Evolutionary conservation across 2,888 invertebrate species (phyloP).

Genomic region (Mesochorus sp.): DNA sequence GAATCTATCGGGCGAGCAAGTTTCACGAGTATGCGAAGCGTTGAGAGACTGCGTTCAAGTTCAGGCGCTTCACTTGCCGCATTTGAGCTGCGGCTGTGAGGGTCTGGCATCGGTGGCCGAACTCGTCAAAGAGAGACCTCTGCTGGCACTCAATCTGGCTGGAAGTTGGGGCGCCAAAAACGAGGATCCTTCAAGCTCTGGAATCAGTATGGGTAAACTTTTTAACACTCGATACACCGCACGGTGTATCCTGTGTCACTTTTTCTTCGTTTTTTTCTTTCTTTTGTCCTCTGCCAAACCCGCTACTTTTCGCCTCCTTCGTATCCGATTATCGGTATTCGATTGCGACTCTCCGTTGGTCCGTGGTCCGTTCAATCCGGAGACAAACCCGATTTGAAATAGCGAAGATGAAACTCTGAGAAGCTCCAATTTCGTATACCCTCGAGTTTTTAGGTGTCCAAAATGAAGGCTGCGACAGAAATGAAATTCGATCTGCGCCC

Average conservation of each 20-base stretch:
- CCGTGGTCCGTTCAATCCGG: neutral
- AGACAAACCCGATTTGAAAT: slow-evolving; percentile 14
- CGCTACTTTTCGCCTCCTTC: too few relatives aligned
- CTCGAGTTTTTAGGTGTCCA: neutral
- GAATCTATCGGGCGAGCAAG: slow-evolving; percentile 83
- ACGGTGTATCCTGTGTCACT: slow-evolving; percentile 28
- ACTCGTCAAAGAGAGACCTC: slow-evolving; percentile 82
- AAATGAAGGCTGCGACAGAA: neutral
- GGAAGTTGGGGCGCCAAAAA: slow-evolving; percentile 83
- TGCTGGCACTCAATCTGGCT: slow-evolving; percentile 83
- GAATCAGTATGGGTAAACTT: slow-evolving; percentile 83
- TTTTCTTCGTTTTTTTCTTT: neutral
- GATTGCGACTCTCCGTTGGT: slow-evolving; percentile 11
- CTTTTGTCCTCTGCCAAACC: slow-evolving; percentile 4
- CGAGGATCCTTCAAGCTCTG: slow-evolving; percentile 83
- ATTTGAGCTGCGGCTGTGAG: slow-evolving; percentile 84
- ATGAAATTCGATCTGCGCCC: slow-evolving; percentile 21
- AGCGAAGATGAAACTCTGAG: neutral
- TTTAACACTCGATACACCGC: slow-evolving; percentile 44
- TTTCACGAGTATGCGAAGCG: slow-evolving; percentile 83
- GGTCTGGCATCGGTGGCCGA: slow-evolving; percentile 83
- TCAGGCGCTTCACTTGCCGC: slow-evolving; percentile 83
- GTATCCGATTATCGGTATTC: slow-evolving; percentile 48
- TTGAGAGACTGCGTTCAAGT: slow-evolving; percentile 83
- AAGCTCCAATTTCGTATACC: slow-evolving; percentile 27